These are phyloP conservation scores for Cebus imitator DNA, from an alignment of 2,113 vertebrate species.

Conservation along the genomic window DNA sequence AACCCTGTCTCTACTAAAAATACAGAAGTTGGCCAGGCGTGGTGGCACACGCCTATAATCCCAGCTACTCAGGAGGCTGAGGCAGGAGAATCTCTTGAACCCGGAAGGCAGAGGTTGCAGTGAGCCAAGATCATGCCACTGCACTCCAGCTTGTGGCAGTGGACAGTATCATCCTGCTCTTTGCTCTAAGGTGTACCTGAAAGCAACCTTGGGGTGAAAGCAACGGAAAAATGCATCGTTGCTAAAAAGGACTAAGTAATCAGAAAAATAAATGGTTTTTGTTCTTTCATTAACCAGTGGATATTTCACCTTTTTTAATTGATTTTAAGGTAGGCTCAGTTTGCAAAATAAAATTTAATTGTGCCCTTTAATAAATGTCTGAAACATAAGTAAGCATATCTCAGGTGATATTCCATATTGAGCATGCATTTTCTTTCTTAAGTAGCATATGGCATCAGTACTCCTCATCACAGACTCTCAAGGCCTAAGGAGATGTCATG, in stretches of 20 bases:
- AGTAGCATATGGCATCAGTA: neutral
- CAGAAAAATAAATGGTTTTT: neutral
- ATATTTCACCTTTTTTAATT: neutral
- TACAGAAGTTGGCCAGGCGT: too few relatives aligned
- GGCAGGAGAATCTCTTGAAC: too few relatives aligned
- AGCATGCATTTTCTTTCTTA: neutral
- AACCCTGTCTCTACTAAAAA: too few relatives aligned
- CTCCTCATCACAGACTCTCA: neutral
- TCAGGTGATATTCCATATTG: neutral
- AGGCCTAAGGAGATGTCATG: neutral
- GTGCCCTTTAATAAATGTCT: neutral
- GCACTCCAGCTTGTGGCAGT: neutral
- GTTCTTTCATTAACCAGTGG: neutral
- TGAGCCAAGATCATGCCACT: too few relatives aligned
- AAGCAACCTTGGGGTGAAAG: neutral
- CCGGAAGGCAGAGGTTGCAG: too few relatives aligned
- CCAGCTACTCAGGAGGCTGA: too few relatives aligned
- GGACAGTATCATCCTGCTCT: too few relatives aligned
- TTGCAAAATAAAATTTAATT: neutral
- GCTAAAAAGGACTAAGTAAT: neutral
- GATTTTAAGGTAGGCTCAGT: neutral
- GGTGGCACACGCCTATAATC: too few relatives aligned
- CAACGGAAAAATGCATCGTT: neutral
- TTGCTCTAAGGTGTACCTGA: neutral
- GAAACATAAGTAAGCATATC: neutral